phyloP scores from a whole-genome alignment of 2,888 invertebrate species.

The Ligdia adustata region DNA sequence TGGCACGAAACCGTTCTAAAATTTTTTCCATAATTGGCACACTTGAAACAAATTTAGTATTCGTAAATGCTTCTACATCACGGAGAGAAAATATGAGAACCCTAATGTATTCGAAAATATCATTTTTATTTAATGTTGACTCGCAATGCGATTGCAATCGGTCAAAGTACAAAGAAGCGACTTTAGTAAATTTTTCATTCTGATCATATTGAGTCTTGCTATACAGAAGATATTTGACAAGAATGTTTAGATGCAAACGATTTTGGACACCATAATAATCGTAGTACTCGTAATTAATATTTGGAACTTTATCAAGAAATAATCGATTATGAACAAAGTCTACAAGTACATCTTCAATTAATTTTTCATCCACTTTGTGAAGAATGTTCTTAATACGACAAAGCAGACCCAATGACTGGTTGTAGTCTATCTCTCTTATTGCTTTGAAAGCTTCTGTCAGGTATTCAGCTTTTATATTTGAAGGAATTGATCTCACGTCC shows the following conservation, averaged over 20 bases:
- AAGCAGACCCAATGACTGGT: conserved; percentile 35
- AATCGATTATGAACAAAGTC: conserved; percentile 5
- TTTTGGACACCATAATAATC: too few species aligned
- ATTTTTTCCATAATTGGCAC: conserved; percentile 51
- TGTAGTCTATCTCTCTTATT: conserved; percentile 32
- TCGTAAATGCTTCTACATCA: conserved; percentile 52
- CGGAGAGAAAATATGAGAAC: conserved; percentile 46
- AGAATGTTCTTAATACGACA: conserved; percentile 36
- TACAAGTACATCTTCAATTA: conserved; percentile 6
- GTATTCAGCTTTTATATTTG: conserved; percentile 49
- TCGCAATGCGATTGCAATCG: conserved; percentile 33
- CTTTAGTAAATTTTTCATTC: conserved; percentile 38
- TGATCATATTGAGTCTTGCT: conserved; percentile 44
- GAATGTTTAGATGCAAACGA: too few species aligned
- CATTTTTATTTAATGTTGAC: background rate
- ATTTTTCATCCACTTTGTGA: conserved; percentile 11
- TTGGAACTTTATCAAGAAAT: conserved; percentile 1
- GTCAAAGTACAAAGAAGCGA: conserved; percentile 49
- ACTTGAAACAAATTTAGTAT: conserved; percentile 45
- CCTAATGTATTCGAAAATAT: conserved; percentile 30
- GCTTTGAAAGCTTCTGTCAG: conserved; percentile 45
- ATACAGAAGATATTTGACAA: conserved; percentile 53
- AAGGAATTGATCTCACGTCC: conserved; percentile 41
- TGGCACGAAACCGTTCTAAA: conserved; percentile 42
- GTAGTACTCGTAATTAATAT: too few species aligned